Evolutionary conservation across 2,888 invertebrate genomes (phyloP).

Genomic region (Eupithecia tripunctaria): DNA sequence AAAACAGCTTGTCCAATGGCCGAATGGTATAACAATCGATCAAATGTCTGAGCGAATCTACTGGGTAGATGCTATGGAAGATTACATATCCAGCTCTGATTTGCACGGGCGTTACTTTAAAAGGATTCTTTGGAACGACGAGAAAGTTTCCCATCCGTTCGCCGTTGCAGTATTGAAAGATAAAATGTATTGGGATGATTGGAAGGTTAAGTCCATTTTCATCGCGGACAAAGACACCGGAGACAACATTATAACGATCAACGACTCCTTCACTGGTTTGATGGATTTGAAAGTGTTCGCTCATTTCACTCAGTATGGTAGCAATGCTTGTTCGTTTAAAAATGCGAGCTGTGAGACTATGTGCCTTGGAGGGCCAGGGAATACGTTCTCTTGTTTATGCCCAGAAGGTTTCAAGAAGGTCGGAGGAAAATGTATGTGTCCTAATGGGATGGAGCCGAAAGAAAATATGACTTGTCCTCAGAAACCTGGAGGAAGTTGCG

Average conservation of each 20-base stretch:
- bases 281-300: conserved; percentile 94
- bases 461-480: conserved; percentile 89
- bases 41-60: conserved; percentile 91
- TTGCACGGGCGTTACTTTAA: conserved; percentile 88
- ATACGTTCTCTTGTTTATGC: conserved; percentile 89
- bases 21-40: conserved; percentile 94
- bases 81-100: conserved; percentile 91
- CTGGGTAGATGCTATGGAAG: conserved; percentile 93
- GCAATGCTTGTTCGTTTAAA: conserved; percentile 87
- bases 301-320: conserved; percentile 89
- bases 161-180: conserved; percentile 94
- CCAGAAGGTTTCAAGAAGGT: conserved; percentile 88
- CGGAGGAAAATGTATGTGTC: conserved; percentile 89
- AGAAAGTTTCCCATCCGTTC: conserved; percentile 92
- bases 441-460: conserved; percentile 86
- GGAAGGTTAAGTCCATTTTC: conserved; percentile 91
- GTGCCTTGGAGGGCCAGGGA: conserved; percentile 90
- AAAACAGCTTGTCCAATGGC: conserved; percentile 90
- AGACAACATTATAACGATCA: conserved; percentile 84
- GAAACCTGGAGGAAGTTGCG: conserved; percentile 83
- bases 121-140: conserved; percentile 86
- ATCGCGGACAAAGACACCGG: conserved; percentile 92
- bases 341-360: conserved; percentile 88
- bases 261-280: conserved; percentile 87
- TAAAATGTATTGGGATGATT: conserved; percentile 95